Conservation (phyloP, 2,113 vertebrate genomes). For the Neogobius melanostomus region DNA sequence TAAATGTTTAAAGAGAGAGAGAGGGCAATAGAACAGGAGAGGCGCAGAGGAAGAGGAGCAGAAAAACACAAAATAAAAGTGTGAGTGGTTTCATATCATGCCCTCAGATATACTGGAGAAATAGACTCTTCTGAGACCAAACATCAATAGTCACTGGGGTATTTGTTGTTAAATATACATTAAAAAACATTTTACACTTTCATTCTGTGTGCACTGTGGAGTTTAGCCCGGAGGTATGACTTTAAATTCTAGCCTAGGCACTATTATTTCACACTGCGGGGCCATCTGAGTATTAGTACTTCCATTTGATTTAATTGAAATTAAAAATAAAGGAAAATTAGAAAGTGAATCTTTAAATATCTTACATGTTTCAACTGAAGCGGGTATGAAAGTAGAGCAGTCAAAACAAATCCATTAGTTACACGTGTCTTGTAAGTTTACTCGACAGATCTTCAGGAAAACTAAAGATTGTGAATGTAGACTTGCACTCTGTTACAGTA, state of each 20-base stretch:
- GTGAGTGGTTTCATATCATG: slow-evolving; percentile 70
- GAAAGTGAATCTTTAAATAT: slow-evolving; percentile 72
- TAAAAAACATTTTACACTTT: slow-evolving; percentile 99
- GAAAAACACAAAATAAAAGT: slow-evolving; percentile 85
- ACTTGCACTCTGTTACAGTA: too few species aligned
- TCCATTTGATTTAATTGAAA: slow-evolving; percentile 74
- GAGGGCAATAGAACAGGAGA: slow-evolving; percentile 41
- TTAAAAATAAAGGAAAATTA: slow-evolving; percentile 66
- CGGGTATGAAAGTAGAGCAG: slow-evolving; percentile 30
- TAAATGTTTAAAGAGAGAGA: slow-evolving; percentile 88
- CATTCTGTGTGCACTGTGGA: slow-evolving; percentile 88
- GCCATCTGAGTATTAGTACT: slow-evolving; percentile 68
- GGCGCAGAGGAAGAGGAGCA: slow-evolving; percentile 56
- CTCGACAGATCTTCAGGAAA: not conserved
- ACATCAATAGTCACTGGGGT: slow-evolving; percentile 94
- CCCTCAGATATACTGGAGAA: slow-evolving; percentile 73
- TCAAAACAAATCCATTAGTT: slow-evolving; percentile 27
- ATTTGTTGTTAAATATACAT: slow-evolving; percentile 99
- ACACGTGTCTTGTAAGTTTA: slow-evolving; percentile 2
- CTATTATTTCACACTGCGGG: slow-evolving; percentile 80
- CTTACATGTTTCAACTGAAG: slow-evolving; percentile 47
- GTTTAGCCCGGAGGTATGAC: slow-evolving; percentile 93
- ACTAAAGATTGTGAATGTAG: not conserved
- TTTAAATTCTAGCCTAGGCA: slow-evolving; percentile 86
- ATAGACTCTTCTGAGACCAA: slow-evolving; percentile 85